Evolutionary conservation across 2,797 vertebrate species (phyloP).

Genomic region (Micromesistius poutassou): DNA sequence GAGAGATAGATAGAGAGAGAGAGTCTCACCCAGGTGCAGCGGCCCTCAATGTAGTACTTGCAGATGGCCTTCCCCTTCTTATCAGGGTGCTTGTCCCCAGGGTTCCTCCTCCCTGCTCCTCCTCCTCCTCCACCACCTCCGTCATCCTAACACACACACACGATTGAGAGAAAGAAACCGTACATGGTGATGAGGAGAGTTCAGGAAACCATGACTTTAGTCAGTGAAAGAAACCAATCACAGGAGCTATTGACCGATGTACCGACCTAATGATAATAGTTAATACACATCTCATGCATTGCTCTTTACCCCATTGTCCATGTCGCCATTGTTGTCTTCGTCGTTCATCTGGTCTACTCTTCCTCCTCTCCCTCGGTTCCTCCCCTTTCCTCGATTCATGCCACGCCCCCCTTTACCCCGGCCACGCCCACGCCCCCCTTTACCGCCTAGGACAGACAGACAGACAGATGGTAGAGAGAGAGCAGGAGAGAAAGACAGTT

Average conservation of each 20-base stretch:
- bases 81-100: conserved; percentile 88
- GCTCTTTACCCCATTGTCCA: conserved; percentile 83
- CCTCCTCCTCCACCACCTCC: conserved; percentile 45
- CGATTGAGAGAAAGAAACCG: not conserved
- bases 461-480: not conserved
- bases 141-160: conserved; percentile 59
- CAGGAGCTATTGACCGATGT: not conserved
- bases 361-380: conserved; percentile 56
- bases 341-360: conserved; percentile 79
- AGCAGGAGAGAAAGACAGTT: not conserved
- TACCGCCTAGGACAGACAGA: conserved; percentile 56
- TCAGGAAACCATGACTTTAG: not conserved
- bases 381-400: conserved; percentile 53
- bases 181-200: not conserved
- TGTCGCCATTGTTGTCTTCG: conserved; percentile 86
- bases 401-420: conserved; percentile 76
- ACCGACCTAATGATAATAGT: not conserved
- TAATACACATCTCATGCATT: not conserved
- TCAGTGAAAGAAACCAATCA: not conserved
- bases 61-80: conserved; percentile 97
- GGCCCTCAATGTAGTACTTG: conserved; percentile 95
- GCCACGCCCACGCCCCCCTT: conserved; percentile 71
- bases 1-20: not conserved
- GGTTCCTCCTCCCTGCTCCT: conserved; percentile 75
- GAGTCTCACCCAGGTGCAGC: conserved; percentile 88